phyloP scores from a whole-genome alignment of 2,888 invertebrate species.

The Coelopa pilipes region DNA sequence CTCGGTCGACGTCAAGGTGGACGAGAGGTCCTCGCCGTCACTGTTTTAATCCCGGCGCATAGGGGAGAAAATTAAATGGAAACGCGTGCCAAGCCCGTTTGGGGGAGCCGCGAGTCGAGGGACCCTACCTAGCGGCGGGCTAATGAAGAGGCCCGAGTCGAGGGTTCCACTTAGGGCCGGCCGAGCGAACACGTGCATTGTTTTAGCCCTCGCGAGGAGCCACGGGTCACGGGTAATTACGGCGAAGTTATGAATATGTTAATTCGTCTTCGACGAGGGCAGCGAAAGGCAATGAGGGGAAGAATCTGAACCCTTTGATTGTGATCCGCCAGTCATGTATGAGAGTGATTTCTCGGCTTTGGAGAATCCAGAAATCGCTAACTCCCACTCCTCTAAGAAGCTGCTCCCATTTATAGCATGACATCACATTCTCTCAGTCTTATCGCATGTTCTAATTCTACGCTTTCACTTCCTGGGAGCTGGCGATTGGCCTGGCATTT shows the following conservation, averaged over 20 bases:
- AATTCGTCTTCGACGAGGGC: no score
- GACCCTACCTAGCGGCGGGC: background rate
- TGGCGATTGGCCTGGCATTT: background rate
- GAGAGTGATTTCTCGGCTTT: no score
- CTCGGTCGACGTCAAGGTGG: background rate
- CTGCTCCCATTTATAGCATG: no score
- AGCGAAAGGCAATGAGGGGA: no score
- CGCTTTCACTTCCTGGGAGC: background rate
- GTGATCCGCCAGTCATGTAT: no score
- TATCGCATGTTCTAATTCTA: background rate
- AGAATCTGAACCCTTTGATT: no score
- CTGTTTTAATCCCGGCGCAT: constrained; percentile 17
- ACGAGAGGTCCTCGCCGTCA: constrained; percentile 6
- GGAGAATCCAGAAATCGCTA: background rate
- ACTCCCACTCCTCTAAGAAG: background rate
- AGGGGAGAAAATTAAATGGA: constrained; percentile 32
- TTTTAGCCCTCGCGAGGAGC: background rate
- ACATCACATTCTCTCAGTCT: background rate
- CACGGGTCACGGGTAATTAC: no score
- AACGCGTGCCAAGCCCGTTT: constrained; percentile 25
- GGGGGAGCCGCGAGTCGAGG: background rate
- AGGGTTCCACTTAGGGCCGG: background rate
- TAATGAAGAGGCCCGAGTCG: background rate
- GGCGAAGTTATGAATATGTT: no score
- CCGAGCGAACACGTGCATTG: constrained; percentile 1